phyloP scores from a whole-genome alignment of 2,888 invertebrate species.

The Cryptocephalus moraei region DNA sequence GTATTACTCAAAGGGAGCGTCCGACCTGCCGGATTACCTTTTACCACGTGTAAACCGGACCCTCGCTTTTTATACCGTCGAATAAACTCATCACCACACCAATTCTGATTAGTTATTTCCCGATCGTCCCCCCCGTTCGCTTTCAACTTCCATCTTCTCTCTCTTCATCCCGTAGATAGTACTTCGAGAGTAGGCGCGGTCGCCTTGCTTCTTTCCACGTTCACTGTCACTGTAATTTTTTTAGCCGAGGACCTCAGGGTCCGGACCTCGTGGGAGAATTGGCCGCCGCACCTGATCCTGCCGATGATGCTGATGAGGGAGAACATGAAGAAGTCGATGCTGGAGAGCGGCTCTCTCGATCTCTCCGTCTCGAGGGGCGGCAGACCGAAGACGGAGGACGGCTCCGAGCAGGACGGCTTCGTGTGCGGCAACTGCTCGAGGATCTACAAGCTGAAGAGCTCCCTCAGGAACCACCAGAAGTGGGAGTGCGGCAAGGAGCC shows the following conservation, averaged over 20 bases:
- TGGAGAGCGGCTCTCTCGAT: conserved; percentile 23
- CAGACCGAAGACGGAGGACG: conserved; percentile 13
- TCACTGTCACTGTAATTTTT: conserved; percentile 24
- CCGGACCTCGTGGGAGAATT: conserved; percentile 57
- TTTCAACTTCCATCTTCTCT: not conserved
- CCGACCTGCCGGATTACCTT: too few species aligned
- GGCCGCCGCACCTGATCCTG: conserved; percentile 65
- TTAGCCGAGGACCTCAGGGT: conserved; percentile 59
- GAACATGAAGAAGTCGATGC: conserved; percentile 36
- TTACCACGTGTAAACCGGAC: too few species aligned
- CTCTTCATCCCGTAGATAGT: not conserved
- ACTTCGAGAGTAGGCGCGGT: too few species aligned
- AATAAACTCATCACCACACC: too few species aligned
- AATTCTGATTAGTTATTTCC: too few species aligned
- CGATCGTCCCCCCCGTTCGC: not conserved
- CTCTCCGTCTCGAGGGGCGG: conserved; percentile 6
- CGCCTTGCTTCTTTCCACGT: conserved; percentile 4
- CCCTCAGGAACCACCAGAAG: conserved; percentile 72
- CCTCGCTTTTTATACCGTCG: too few species aligned
- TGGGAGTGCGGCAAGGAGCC: conserved; percentile 83
- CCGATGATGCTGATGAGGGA: conserved; percentile 55
- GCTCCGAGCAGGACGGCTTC: conserved; percentile 45
- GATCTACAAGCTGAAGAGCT: conserved; percentile 78
- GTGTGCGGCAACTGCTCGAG: conserved; percentile 74
- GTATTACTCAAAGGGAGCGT: too few species aligned